Evolutionary conservation across 2,888 invertebrate species (phyloP).

Genomic region (Eulithis prunata): DNA sequence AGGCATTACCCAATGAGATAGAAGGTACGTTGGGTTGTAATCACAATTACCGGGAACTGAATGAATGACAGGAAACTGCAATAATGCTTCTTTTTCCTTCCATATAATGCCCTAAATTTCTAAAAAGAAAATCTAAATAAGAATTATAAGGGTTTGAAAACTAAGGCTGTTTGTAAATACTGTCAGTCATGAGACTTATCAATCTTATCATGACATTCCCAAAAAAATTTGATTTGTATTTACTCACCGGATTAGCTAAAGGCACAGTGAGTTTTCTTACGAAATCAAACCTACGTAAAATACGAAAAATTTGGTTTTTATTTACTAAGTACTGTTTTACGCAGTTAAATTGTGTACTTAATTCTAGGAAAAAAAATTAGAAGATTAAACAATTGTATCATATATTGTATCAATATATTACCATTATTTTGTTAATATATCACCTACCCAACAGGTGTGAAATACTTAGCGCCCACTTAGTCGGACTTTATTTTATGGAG

Average conservation of each 20-base stretch:
- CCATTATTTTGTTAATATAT: slow-evolving; percentile 45
- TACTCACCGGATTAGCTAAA: too few relatives aligned
- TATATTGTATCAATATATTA: slow-evolving; percentile 54
- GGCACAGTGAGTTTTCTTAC: too few relatives aligned
- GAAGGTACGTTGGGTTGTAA: slow-evolving; percentile 49
- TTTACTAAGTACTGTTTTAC: slow-evolving; percentile 1
- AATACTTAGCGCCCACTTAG: slow-evolving; percentile 39
- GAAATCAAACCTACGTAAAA: too few relatives aligned
- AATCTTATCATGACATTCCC: too few relatives aligned
- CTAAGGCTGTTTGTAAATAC: too few relatives aligned
- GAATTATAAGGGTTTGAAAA: too few relatives aligned
- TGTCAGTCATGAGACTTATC: too few relatives aligned
- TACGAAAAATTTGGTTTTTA: slow-evolving; percentile 7
- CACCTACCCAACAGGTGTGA: slow-evolving; percentile 40
- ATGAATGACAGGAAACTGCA: slow-evolving; percentile 64
- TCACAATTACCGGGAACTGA: slow-evolving; percentile 70
- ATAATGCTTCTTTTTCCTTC: slow-evolving; percentile 25
- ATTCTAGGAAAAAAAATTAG: slow-evolving; percentile 45
- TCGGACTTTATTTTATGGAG: slow-evolving; percentile 30
- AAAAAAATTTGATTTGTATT: too few relatives aligned
- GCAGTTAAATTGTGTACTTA: slow-evolving; percentile 11
- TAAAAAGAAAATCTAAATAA: too few relatives aligned
- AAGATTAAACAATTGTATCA: slow-evolving; percentile 48
- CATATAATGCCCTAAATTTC: background rate
- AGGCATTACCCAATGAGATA: slow-evolving; percentile 70